These are phyloP conservation scores for Loripinus fragilis DNA, from an alignment of 2,888 invertebrate genomes.

Conservation along the genomic window DNA sequence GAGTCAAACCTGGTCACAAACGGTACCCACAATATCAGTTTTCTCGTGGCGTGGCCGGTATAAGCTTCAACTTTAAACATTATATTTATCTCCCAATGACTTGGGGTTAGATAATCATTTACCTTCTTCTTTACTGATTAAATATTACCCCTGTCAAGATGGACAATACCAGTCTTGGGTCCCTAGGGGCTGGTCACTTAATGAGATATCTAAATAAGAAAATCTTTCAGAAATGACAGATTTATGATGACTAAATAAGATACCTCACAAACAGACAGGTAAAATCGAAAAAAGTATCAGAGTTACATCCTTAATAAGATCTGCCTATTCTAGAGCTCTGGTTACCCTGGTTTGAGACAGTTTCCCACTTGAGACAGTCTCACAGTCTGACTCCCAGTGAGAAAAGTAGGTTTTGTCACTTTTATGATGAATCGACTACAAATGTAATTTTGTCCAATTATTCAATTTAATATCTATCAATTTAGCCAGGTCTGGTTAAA, in stretches of 20 bases:
- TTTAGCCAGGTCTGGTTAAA: too few relatives aligned
- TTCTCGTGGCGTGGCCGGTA: too few relatives aligned
- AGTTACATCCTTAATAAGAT: too few relatives aligned
- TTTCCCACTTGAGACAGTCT: not conserved
- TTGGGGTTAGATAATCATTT: not conserved
- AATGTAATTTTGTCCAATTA: constrained; percentile 13
- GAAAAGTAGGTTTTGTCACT: not conserved
- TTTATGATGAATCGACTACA: constrained; percentile 6
- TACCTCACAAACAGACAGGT: not conserved
- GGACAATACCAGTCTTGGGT: not conserved
- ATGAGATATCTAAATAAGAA: not conserved
- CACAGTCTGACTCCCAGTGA: not conserved
- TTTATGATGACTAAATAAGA: constrained; percentile 5
- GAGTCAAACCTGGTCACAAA: too few relatives aligned
- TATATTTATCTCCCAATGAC: not conserved
- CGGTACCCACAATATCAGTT: too few relatives aligned
- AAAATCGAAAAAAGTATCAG: too few relatives aligned
- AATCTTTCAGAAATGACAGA: not conserved
- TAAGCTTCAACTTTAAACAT: not conserved
- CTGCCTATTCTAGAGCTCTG: too few relatives aligned
- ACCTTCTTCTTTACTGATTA: not conserved
- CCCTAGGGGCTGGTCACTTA: constrained; percentile 13
- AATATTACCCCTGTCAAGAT: constrained; percentile 14
- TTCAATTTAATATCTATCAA: constrained; percentile 5
- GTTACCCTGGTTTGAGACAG: too few relatives aligned